Conservation (phyloP, 2,888 invertebrate species). For the Acanthoscelides obtectus region DNA sequence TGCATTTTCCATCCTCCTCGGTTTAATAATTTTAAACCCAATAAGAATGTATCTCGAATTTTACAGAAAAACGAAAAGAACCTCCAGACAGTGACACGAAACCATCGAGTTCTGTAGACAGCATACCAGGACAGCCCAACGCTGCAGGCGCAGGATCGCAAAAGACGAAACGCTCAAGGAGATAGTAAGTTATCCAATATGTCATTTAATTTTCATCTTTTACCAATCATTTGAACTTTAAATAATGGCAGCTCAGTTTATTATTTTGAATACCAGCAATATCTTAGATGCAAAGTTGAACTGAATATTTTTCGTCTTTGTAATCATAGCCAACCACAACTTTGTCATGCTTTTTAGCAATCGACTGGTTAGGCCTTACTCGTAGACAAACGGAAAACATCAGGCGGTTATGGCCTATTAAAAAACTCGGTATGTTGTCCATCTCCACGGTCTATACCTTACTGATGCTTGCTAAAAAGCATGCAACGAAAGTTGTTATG, state of each 20-base stretch:
- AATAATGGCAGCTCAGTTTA: constrained; percentile 11
- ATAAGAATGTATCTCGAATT: constrained; percentile 17
- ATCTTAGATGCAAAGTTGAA: no score
- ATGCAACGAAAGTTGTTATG: no score
- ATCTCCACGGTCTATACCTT: no score
- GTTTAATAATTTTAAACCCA: neutral
- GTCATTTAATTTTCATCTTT: neutral
- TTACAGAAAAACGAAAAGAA: constrained; percentile 77
- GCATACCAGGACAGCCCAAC: constrained; percentile 53
- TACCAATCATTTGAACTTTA: neutral
- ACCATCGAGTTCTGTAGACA: constrained; percentile 55
- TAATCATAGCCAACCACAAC: no score
- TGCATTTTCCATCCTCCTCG: no score
- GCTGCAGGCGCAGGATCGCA: constrained; percentile 52
- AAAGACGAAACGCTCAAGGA: constrained; percentile 63
- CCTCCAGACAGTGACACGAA: constrained; percentile 69
- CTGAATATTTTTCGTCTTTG: no score
- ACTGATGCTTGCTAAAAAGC: no score
- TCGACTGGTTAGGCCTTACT: no score
- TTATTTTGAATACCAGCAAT: neutral
- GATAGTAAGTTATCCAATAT: constrained; percentile 63
- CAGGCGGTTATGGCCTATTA: no score
- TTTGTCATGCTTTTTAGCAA: no score
- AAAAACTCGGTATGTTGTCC: no score
- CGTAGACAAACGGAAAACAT: no score